These are phyloP conservation scores for Phlogophora meticulosa DNA, from an alignment of 2,888 invertebrate species.

Conservation along the genomic window DNA sequence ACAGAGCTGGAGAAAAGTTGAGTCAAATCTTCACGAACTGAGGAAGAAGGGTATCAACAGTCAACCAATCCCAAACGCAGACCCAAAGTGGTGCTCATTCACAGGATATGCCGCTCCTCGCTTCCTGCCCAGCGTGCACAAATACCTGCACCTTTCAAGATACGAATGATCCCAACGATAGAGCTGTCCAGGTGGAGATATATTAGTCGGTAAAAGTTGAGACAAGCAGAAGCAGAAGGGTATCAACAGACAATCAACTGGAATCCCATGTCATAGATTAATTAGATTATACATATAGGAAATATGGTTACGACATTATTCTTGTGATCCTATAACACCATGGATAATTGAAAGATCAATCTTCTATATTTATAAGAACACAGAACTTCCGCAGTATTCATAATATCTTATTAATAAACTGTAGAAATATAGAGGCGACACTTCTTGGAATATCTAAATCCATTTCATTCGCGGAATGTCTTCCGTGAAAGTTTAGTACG, in stretches of 20 bases:
- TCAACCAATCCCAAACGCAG: too few species aligned
- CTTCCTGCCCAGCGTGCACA: too few species aligned
- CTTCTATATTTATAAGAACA: conserved; percentile 40
- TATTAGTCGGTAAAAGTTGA: too few species aligned
- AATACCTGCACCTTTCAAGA: too few species aligned
- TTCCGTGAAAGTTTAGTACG: conserved; percentile 75
- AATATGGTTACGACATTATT: background rate
- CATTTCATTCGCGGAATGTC: conserved; percentile 74
- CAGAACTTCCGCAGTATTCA: conserved; percentile 48
- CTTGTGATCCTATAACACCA: conserved; percentile 11
- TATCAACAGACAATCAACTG: background rate
- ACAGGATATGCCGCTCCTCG: too few species aligned
- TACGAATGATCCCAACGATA: too few species aligned
- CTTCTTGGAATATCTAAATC: conserved; percentile 82
- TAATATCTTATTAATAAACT: conserved; percentile 62
- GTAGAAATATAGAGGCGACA: conserved; percentile 65
- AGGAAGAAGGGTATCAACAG: too few species aligned
- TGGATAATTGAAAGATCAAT: conserved; percentile 35
- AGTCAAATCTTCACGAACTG: too few species aligned
- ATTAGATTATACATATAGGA: background rate
- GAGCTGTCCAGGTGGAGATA: too few species aligned
- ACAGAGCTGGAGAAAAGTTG: too few species aligned
- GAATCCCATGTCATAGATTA: background rate
- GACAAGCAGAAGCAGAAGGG: too few species aligned
- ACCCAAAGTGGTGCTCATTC: too few species aligned